Evolutionary conservation across 2,888 invertebrate genomes (phyloP).

Genomic region (Amiota communis): DNA sequence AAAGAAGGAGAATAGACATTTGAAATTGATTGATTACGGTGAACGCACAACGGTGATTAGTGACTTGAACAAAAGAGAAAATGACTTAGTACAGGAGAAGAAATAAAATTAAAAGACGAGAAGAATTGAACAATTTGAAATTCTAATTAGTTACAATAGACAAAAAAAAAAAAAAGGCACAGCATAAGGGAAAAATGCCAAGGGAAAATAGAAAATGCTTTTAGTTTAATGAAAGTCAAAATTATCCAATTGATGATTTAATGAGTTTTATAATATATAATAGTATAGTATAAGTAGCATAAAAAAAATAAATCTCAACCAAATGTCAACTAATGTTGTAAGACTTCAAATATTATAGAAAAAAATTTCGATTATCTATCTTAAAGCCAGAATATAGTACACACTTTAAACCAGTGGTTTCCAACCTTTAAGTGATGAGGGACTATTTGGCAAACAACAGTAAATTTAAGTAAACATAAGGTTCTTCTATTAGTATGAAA

Average conservation of each 20-base stretch:
- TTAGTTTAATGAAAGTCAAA: conserved; percentile 65
- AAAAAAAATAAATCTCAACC: conserved; percentile 66
- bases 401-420: too few species aligned
- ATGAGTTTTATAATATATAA: background rate
- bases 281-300: too few species aligned
- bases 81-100: too few species aligned
- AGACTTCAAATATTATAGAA: conserved; percentile 47
- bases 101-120: too few species aligned
- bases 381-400: background rate
- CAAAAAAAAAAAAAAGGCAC: too few species aligned
- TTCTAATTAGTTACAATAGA: conserved; percentile 2
- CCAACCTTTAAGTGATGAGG: too few species aligned
- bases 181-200: too few species aligned
- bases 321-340: conserved; percentile 58
- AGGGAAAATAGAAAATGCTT: conserved; percentile 33
- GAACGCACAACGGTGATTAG: conserved; percentile 1
- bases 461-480: too few species aligned
- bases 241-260: conserved; percentile 36
- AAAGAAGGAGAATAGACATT: background rate
- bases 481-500: too few species aligned
- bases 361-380: too few species aligned
- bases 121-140: background rate
- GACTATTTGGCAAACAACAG: too few species aligned
- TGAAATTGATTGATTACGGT: conserved; percentile 19
- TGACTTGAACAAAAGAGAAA: background rate